Percentiles rank a stretch among this genome's conserved stretches.
phyloP scores from a whole-genome alignment of 1,140 invertebrate species.

The Drosophila yakuba region DNA sequence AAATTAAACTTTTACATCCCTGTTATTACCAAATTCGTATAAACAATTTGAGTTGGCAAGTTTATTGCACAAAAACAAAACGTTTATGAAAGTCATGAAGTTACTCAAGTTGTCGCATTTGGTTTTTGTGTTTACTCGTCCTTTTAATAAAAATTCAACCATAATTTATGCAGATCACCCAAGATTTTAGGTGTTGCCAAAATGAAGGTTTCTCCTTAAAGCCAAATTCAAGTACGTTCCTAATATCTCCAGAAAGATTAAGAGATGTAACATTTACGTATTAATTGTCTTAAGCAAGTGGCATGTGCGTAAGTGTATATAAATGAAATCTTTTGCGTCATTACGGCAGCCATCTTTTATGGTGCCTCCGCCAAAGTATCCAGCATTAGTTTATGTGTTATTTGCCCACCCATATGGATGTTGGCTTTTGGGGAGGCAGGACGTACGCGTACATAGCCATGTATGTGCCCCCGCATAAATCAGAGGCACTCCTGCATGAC shows the following conservation, averaged over 20 bases:
- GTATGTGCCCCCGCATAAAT: slow-evolving; percentile 36
- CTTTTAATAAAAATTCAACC: no score
- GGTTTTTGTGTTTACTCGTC: no score
- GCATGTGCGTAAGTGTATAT: slow-evolving; percentile 10
- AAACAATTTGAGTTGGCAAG: not conserved
- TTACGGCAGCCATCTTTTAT: slow-evolving; percentile 30
- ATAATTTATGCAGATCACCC: no score
- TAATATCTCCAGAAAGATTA: not conserved
- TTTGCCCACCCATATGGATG: not conserved
- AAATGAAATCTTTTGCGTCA: slow-evolving; percentile 35
- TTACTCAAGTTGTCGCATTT: no score
- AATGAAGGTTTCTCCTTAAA: not conserved
- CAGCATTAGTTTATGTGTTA: slow-evolving; percentile 40
- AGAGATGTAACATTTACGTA: not conserved
- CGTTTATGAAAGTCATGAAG: not conserved
- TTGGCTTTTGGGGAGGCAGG: slow-evolving; percentile 16
- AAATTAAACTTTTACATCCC: not conserved
- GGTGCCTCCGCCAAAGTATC: slow-evolving; percentile 25
- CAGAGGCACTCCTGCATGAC: slow-evolving; percentile 22
- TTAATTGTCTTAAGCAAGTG: slow-evolving; percentile 7
- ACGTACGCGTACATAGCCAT: not conserved
- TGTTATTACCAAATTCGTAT: slow-evolving; percentile 3
- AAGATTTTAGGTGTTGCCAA: not conserved
- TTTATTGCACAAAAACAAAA: not conserved
- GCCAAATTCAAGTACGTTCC: not conserved